These are phyloP conservation scores for Agonopterix arenella DNA, from an alignment of 2,888 invertebrate species.

Conservation along the genomic window DNA sequence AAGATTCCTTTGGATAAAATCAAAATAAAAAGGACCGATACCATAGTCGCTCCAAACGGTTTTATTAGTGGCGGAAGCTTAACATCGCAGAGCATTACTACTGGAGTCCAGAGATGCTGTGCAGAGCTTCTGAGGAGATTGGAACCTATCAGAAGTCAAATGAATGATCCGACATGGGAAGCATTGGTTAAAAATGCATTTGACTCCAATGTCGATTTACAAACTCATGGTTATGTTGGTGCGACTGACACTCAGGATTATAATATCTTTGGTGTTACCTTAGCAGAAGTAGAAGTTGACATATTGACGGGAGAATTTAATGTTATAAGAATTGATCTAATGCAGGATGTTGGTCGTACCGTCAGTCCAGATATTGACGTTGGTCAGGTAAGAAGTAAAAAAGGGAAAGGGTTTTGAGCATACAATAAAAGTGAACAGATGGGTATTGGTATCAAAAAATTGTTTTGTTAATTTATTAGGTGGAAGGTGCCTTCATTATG, in stretches of 20 bases:
- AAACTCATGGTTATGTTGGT: conserved; percentile 68
- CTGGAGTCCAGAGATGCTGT: conserved; percentile 28
- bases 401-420: not conserved
- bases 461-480: not conserved
- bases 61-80: conserved; percentile 76
- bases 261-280: conserved; percentile 75
- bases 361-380: conserved; percentile 83
- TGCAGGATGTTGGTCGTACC: conserved; percentile 83
- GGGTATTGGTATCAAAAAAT: not conserved
- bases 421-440: not conserved
- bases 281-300: conserved; percentile 84
- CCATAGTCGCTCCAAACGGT: conserved; percentile 73
- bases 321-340: conserved; percentile 79
- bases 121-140: conserved; percentile 32
- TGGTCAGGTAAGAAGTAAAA: conserved; percentile 70
- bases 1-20: conserved; percentile 79
- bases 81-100: conserved; percentile 60
- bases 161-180: conserved; percentile 72
- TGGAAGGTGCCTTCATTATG: conserved; percentile 87
- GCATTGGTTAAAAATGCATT: conserved; percentile 72
- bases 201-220: conserved; percentile 67
- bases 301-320: conserved; percentile 86
- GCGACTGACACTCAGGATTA: conserved; percentile 61
- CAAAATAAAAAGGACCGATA: conserved; percentile 75
- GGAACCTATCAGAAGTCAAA: conserved; percentile 56